A percentile compares a stretch with the other conserved stretches of the same genome.
Conservation (phyloP, 2,113 vertebrate genomes). For the Hemibagrus wyckioides region DNA sequence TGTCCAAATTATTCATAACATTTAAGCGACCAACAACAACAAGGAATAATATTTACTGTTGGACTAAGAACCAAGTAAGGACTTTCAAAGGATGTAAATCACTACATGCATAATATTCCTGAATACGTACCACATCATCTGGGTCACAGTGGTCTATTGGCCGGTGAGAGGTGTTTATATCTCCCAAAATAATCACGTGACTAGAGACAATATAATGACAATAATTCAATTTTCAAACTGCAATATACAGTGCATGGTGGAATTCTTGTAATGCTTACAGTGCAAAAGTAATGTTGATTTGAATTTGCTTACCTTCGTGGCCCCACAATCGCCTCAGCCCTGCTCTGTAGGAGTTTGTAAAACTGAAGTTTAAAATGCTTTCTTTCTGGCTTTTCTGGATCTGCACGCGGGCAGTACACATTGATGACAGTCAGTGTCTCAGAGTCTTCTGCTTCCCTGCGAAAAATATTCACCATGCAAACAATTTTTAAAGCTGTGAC, state of each 20-base stretch:
- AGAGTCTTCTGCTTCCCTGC: constrained; percentile 66
- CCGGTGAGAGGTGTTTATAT: constrained; percentile 85
- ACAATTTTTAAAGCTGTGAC: neutral
- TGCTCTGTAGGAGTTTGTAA: constrained; percentile 79
- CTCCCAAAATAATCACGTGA: constrained; percentile 85
- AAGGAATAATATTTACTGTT: neutral
- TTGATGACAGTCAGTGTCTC: constrained; percentile 80
- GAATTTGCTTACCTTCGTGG: constrained; percentile 77
- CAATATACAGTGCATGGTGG: neutral
- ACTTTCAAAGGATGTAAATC: neutral
- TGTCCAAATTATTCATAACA: neutral
- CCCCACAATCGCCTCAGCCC: constrained; percentile 80
- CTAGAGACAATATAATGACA: constrained; percentile 67
- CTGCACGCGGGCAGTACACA: constrained; percentile 86
- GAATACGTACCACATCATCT: constrained; percentile 74
- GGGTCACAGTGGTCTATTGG: constrained; percentile 87
- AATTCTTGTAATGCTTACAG: neutral
- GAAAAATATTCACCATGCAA: neutral
- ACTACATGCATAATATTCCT: neutral
- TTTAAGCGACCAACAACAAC: neutral
- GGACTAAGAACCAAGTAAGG: neutral
- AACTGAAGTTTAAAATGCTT: constrained; percentile 83
- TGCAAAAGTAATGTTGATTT: no score
- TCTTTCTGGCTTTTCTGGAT: constrained; percentile 82
- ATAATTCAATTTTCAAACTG: constrained; percentile 1